These are phyloP conservation scores for Heterohyrax brucei DNA, from an alignment of 2,797 vertebrate species.

Conservation along the genomic window DNA sequence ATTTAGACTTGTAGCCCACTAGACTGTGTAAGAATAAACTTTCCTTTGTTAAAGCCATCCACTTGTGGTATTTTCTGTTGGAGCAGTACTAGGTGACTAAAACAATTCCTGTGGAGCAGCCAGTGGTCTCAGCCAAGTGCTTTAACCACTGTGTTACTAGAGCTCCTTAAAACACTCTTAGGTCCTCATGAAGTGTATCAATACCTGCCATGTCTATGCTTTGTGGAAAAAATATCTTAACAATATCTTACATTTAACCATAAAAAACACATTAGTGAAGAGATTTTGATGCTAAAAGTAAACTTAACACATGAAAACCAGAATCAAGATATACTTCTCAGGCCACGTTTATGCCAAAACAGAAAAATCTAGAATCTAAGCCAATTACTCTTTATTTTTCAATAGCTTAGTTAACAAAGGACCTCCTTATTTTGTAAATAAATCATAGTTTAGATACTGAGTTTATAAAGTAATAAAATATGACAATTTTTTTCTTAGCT, in stretches of 20 bases:
- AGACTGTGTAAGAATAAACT: too few relatives aligned
- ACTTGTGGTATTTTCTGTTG: too few relatives aligned
- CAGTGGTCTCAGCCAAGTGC: too few relatives aligned
- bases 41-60: too few relatives aligned
- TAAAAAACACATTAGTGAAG: slow-evolving; percentile 65
- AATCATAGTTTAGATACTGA: slow-evolving; percentile 2
- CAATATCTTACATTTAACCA: slow-evolving; percentile 49
- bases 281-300: slow-evolving; percentile 56
- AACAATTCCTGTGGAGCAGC: too few relatives aligned
- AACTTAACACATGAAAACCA: slow-evolving; percentile 53
- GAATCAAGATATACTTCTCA: slow-evolving; percentile 32
- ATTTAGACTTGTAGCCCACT: too few relatives aligned
- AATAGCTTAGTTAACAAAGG: slow-evolving; percentile 59
- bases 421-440: neutral
- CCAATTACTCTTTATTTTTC: slow-evolving; percentile 37
- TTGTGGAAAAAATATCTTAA: slow-evolving; percentile 22
- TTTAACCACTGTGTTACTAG: too few relatives aligned
- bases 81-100: too few relatives aligned
- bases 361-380: slow-evolving; percentile 60
- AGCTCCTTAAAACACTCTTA: neutral
- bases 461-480: slow-evolving; percentile 50
- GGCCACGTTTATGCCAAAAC: neutral
- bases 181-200: neutral
- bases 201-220: slow-evolving; percentile 9
- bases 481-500: slow-evolving; percentile 20